Evolutionary conservation across 2,113 vertebrate species (phyloP), one percentile per base, ranked within the genome.

Genomic region (Pluvialis apricaria): DNA sequence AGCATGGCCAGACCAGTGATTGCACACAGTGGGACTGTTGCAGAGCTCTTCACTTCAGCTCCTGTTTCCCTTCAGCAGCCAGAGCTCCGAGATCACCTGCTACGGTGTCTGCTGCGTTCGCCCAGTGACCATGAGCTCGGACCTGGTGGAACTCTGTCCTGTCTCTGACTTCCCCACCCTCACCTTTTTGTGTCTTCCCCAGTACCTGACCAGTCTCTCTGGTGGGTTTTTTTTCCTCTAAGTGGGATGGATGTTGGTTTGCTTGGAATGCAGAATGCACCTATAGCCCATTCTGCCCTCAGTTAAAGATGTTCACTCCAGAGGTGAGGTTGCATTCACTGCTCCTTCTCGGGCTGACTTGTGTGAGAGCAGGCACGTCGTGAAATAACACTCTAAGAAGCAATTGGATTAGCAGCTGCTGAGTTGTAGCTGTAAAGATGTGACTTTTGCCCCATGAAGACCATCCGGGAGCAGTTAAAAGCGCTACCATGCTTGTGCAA

Each of bases 361-460:
- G 45, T 1, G 26, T 11, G 57, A 40, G 49, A 58, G 55, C 31
- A 52, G 24, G 28, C n/a, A 13, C 1, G 2, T 13, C 2, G 2
- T 32, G 32, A 61, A 72, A 18, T 18, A n/a, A 15, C 13, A 0
- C 70, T 52, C 19, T n/a, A 17, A 51, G 54, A 28, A 90, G 51
- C 70, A 47, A 16, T 17, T 25, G 51, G 28, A 4, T 52, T 28
- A 28, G 61, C 32, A 64, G 54, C 66, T 79, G 36, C 26, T 32
- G 49, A 57, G 32, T 6, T 69, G 52, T 32, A 52, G 72, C 54
- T 68, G 36, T 32, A 9, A 19, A 31, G 51, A 2, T 54, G 34
- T 54, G 26, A 34, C 29, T 45, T 81, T 32, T 71, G 28, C 45
- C 19, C 38, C 11, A 2, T 10, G 36, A 58, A 38, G 70, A 25